Conservation (phyloP, 35 echinoderm and acorn worm species). For the Chiridota heheva region DNA sequence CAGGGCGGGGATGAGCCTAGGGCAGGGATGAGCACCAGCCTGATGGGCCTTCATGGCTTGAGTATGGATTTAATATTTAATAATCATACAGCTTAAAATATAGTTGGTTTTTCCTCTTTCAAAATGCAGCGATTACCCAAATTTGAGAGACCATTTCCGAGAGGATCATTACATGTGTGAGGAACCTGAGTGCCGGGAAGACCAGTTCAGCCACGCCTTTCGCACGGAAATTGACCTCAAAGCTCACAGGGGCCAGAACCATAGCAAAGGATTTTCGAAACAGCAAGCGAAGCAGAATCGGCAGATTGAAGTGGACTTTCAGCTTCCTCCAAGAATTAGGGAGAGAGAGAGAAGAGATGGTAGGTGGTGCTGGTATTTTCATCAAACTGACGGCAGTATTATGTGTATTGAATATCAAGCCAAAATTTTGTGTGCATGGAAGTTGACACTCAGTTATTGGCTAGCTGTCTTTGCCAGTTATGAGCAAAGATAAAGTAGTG, state of each 20-base stretch:
- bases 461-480: too few relatives aligned
- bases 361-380: too few relatives aligned
- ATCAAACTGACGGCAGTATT: too few relatives aligned
- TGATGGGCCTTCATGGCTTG: too few relatives aligned
- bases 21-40: too few relatives aligned
- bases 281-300: conserved; percentile 76
- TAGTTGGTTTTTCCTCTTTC: conserved; percentile 17
- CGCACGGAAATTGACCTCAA: conserved; percentile 78
- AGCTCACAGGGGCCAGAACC: conserved; percentile 67
- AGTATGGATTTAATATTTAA: too few relatives aligned
- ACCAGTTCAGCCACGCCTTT: conserved; percentile 85
- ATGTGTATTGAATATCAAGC: too few relatives aligned
- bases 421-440: too few relatives aligned
- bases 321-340: conserved; percentile 60
- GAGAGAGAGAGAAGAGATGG: conserved; percentile 32
- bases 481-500: too few relatives aligned
- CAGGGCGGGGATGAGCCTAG: too few relatives aligned
- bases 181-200: conserved; percentile 57
- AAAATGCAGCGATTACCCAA: conserved; percentile 66
- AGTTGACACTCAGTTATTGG: too few relatives aligned
- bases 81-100: too few relatives aligned
- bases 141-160: conserved; percentile 74
- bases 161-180: conserved; percentile 81
- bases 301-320: conserved; percentile 82
- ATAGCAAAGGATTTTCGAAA: conserved; percentile 60